Evolutionary conservation across 2,113 vertebrate genomes (phyloP), one percentile per base, ranked within the genome.

Genomic region (Haplotaxodon microlepis): DNA sequence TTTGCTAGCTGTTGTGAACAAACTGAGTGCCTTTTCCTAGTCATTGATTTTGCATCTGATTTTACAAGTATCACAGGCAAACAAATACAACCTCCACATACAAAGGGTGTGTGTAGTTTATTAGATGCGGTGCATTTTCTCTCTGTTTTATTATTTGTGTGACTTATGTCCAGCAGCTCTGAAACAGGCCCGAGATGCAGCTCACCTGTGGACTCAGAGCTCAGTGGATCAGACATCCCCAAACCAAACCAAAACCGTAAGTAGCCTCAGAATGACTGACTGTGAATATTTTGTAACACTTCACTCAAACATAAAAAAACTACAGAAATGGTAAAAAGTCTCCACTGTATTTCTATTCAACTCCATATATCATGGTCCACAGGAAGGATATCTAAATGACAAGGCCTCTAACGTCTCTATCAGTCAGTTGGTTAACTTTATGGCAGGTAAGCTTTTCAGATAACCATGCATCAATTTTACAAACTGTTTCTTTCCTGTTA

Each of bases 131-230:
- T 1, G 8, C 66, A 71, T 13, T 19, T 50, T 78, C 27, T 27
- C 6, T 82, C 17, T 7, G 10, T 34, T 85, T 89, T 81, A 9
- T 82, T n/a, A 57, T 80, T 3, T 89, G 24, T 42, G 4, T 88
- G 21, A 81, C 29, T 34, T 53, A 5, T 83, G 27, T 93, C 47
- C 92, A 34, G 8, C 89, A 99, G 98, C 96, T 98, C 98, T 2
- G 98, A 99, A 90, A 96, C 97, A 0, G 97, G 97, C 2, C 98
- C 98, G 19, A 93, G 98, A 53, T 98, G 98, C 93, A 98, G 97
- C 85, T 98, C 98, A 78, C 98, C 98, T 0, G 95, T 96, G 45
- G 97, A 97, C 94, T 94, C 95, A 0, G 96, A 97, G 21, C 90
- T 91, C 40, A 90, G 92, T 0, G 66, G 81, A 21, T 91, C 92